Base-by-base conservation (phyloP, 2,888 invertebrate species). In the Helleia helle region DNA sequence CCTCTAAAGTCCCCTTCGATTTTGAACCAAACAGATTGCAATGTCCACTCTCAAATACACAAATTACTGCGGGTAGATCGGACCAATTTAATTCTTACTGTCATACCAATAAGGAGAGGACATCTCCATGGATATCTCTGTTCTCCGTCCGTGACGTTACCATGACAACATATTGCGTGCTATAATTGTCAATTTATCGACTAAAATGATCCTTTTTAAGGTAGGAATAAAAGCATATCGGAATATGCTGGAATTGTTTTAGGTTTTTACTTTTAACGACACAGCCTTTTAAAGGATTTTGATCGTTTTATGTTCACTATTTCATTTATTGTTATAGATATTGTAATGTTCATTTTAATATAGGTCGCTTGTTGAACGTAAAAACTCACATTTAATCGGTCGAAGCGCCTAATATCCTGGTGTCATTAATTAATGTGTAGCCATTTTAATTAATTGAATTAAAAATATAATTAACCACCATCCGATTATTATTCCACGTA, bases 11-110 rank as follows among this genome's bases (percentile, higher is more conserved):
- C 66, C 68, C 62, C 64, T 61, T 69, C 59, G 62, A 71, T 58
- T 54, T 68, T 66, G 72, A 68, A 62, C 72, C 77, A 79, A 79
- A 80, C 79, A 80, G 73, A 76, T 75, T 58, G 69, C 64, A 67
- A 66, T 77, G 80, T 77, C 76, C 76, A 76, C 48, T 48, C 69
- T 74, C 68, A 61, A 64, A 59, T 65, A 58, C 58, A 65, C 65
- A 66, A 65, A 53, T 38, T 40, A 43, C 29, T 55, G 36, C 55
- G 9, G 2, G 6, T 8, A 1, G 1, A 29, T 1, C 41, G 50
- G 6, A 22, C 42, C n/a, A 70, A 46, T 56, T 48, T 59, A 38
- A 43, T 39, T 51, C 40, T 44, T 63, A 56, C 28, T 0, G 0
- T 1, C 4, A 9, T 0, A 2, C 0, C 0, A 8, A 54, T 58